A percentile compares a stretch with the other conserved stretches of the same genome.
These are phyloP conservation scores for Sphaeridia pumilis DNA, from an alignment of 2,888 invertebrate species.

Conservation along the genomic window DNA sequence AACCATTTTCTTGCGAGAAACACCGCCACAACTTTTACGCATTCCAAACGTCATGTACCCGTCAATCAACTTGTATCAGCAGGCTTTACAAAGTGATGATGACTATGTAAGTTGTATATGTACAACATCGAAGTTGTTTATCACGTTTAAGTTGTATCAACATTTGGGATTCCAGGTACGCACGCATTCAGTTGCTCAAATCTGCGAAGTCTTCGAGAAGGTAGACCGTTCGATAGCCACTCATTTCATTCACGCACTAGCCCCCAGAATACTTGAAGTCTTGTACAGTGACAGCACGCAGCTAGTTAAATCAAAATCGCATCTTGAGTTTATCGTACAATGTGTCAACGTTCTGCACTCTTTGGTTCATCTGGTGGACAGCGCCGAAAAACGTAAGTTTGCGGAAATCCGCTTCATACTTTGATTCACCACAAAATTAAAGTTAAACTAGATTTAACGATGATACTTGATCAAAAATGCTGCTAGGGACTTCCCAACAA, in stretches of 20 bases:
- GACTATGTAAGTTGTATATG: conserved; percentile 44
- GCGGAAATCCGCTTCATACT: background rate
- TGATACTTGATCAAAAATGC: too few species aligned
- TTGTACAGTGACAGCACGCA: conserved; percentile 54
- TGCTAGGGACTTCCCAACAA: conserved; percentile 40
- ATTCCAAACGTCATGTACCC: conserved; percentile 77
- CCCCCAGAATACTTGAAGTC: conserved; percentile 64
- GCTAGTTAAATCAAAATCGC: conserved; percentile 52
- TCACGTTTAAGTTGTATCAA: background rate
- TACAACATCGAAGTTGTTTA: background rate
- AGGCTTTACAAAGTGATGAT: conserved; percentile 54
- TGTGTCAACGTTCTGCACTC: conserved; percentile 40
- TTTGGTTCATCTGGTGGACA: conserved; percentile 56
- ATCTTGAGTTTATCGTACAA: conserved; percentile 59
- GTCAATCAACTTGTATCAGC: conserved; percentile 81
- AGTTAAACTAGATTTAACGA: background rate
- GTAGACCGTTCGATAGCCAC: conserved; percentile 57
- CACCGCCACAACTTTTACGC: conserved; percentile 61
- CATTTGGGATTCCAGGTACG: conserved; percentile 47
- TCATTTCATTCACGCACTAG: conserved; percentile 68
- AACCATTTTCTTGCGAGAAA: conserved; percentile 73
- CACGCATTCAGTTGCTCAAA: conserved; percentile 64
- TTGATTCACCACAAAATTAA: too few species aligned
- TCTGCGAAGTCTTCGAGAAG: conserved; percentile 63
- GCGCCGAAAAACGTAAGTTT: background rate